phyloP scores from a whole-genome alignment of 1,140 invertebrate genomes.

The Leptestheria dahalacensis region DNA sequence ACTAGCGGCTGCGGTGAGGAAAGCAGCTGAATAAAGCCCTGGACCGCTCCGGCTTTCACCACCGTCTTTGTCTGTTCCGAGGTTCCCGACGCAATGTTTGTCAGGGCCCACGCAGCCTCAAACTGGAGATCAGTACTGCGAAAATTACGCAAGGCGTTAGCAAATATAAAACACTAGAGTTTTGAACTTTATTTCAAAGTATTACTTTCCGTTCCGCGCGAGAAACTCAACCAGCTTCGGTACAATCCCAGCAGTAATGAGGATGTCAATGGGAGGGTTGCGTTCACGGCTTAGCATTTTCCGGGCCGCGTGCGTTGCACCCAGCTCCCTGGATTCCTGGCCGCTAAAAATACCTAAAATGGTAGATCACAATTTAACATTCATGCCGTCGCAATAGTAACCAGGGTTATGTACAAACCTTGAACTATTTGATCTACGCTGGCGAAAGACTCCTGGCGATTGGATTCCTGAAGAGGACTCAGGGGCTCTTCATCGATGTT shows the following conservation, averaged over 20 bases:
- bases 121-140: constrained; percentile 75
- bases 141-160: background rate
- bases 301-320: constrained; percentile 57
- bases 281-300: constrained; percentile 82
- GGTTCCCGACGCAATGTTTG: constrained; percentile 93
- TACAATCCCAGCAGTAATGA: constrained; percentile 75
- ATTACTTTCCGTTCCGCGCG: constrained; percentile 47
- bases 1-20: constrained; percentile 59
- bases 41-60: constrained; percentile 69
- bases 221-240: constrained; percentile 69
- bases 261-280: constrained; percentile 83
- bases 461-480: constrained; percentile 38
- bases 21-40: constrained; percentile 63
- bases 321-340: constrained; percentile 43
- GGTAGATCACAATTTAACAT: too few relatives aligned
- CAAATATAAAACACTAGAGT: background rate
- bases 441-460: constrained; percentile 26
- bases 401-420: background rate
- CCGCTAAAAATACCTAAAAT: constrained; percentile 38
- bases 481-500: constrained; percentile 33
- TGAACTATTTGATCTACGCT: constrained; percentile 25
- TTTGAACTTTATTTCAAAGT: too few relatives aligned
- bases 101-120: constrained; percentile 94
- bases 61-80: constrained; percentile 77
- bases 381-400: constrained; percentile 11